Evolutionary conservation across 1,140 invertebrate species (phyloP), one percentile per base, ranked within the genome.

Genomic region (Drosophila littoralis): DNA sequence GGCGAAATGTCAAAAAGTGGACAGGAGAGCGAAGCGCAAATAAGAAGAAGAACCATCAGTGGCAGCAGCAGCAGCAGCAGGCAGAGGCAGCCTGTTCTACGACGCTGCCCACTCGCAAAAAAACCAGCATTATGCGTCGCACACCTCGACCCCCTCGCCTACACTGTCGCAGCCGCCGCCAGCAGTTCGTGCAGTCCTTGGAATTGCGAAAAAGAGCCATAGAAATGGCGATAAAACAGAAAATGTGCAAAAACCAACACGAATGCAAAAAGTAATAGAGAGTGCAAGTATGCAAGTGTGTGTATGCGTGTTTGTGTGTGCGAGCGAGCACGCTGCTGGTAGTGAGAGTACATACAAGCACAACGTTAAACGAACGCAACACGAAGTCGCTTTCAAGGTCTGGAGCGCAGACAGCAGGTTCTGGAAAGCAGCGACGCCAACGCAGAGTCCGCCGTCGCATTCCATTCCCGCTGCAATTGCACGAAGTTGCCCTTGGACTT

Each of bases 401-500:
- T 90, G 88, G 57, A 61, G 67, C 61, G 66, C 68, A 38, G 50
- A n/a, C 69, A 72, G 72, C 73, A 75, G 73, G 73, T 75, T 75
- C 73, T 75, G 67, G 67, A 75, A 75, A 40, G 61, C 70, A 64
- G 58, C 69, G 52, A 43, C 61, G 67, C 28, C 68, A 67, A 51
- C 50, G 68, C 72, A 64, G 65, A 42, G 42, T 48, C 59, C 46
- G 48, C 9, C 63, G 52, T 68, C 68, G 51, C 75, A 73, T 74
- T 65, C 69, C 69, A 75, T 71, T 75, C 73, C 69, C 64, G 64
- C 55, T 89, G 84, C 69, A 64, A 68, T 77, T 86, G 82, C 65
- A 81, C 48, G 68, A 57, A 57, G 81, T 85, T 91, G 89, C 89
- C 89, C 89, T 91, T 91, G 89, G 89, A 91, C 89, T 91, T 91